Conservation (phyloP, 2,888 invertebrate genomes). For the Monochamus alternatus region DNA sequence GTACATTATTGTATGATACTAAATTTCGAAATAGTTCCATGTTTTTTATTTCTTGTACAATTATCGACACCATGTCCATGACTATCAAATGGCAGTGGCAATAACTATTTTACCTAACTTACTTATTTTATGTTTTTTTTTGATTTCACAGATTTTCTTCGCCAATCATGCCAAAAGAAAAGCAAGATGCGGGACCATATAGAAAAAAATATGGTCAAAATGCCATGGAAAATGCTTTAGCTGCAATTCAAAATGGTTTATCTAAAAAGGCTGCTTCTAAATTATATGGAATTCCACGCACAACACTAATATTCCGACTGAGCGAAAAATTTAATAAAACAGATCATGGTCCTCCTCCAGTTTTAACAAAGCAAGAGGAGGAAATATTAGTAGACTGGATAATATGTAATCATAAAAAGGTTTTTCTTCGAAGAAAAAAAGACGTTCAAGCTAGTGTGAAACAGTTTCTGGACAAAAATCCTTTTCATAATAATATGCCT, state of each 20-base stretch:
- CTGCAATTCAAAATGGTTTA: not conserved
- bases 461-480: not conserved
- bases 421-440: not conserved
- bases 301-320: not conserved
- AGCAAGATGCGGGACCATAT: not conserved
- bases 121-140: not conserved
- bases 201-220: not conserved
- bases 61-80: constrained; percentile 1
- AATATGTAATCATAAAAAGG: not conserved
- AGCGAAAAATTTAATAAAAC: constrained; percentile 1
- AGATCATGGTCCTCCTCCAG: not conserved
- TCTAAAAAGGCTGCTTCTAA: not conserved
- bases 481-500: constrained; percentile 4
- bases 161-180: not conserved
- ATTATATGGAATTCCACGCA: constrained; percentile 5
- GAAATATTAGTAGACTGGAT: not conserved
- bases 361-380: constrained; percentile 12
- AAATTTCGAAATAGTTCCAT: not conserved
- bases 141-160: not conserved
- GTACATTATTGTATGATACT: not conserved
- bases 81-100: not conserved
- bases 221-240: not conserved
- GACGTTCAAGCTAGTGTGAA: constrained; percentile 13
- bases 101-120: not conserved
- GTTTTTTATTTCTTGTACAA: not conserved